Percentiles rank a stretch among this genome's conserved stretches.
phyloP scores from a whole-genome alignment of 2,113 vertebrate species.

The Cranoglanis bouderius region DNA sequence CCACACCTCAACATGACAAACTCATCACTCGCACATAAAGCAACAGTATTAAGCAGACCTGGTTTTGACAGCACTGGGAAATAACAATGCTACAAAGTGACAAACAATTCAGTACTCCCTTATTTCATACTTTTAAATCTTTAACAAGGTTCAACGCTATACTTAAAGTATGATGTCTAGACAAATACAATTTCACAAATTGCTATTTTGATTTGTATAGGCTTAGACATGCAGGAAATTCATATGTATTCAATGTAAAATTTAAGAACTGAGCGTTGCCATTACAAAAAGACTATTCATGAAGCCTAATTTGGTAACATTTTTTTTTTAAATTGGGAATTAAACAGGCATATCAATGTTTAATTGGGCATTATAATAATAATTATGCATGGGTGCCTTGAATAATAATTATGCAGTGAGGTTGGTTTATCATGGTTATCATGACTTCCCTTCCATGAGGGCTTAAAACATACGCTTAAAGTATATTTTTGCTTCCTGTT shows the following conservation, averaged over 20 bases:
- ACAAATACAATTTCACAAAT: neutral
- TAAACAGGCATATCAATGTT: too few species aligned
- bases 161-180: neutral
- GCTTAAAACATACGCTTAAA: neutral
- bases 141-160: neutral
- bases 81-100: neutral
- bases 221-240: neutral
- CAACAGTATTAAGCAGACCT: neutral
- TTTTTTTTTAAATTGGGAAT: neutral
- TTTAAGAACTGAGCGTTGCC: neutral
- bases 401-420: too few species aligned
- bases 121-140: neutral
- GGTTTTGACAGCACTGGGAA: neutral
- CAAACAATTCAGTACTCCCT: neutral
- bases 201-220: neutral
- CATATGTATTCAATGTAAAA: neutral
- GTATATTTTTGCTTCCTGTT: conserved; percentile 31
- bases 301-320: too few species aligned
- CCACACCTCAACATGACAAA: neutral
- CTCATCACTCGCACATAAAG: neutral
- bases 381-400: neutral
- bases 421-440: too few species aligned
- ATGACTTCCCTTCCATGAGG: neutral
- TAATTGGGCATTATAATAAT: too few species aligned
- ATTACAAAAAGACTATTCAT: neutral